Base-by-base conservation (phyloP, 2,797 vertebrate species). In the Pantherophis alleghaniensis region DNA sequence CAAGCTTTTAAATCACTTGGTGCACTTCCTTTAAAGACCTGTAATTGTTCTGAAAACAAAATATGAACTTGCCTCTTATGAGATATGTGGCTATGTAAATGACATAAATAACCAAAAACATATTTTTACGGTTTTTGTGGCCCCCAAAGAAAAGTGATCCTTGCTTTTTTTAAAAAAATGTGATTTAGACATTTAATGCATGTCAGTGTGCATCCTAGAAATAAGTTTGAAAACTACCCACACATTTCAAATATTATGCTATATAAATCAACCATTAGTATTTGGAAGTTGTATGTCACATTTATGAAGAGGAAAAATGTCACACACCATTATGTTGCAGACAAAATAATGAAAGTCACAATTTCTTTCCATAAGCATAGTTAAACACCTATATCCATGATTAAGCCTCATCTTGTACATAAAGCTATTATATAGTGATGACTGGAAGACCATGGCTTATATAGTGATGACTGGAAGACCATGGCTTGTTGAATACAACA, bases 191-290 rank as follows among this genome's bases (percentile, higher is more conserved):
- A 20, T 0, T 26, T 37, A 91, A 74, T 93, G 2, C 83, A 20
- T 94, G 95, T 93, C 86, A 0, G 0, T 20, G 13, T 74, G 47
- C 89, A 42, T 37, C 87, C 83, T 91, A 83, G 89, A 91, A n/a
- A 59, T 92, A 42, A 92, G 74, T 88, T 95, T 63, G 94, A 63
- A 96, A 90, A 66, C n/a, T 32, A n/a, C 42, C 14, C 88, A 18
- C 26, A 24, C 18, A n/a, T 79, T 93, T 79, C 47, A 94, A 95
- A 86, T 94, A 93, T 87, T 95, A 94, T 87, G 93, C 37, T 86
- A 55, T 93, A 61, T 90, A 95, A 93, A 92, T 95, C 91, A 92
- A 92, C 51, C 0, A 0, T 32, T 22, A 90, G 55, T n/a, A 7
- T 94, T 95, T 90, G 87, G 61, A 93, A 42, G 88, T 87, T 63